These are phyloP conservation scores for Drosophila ohnishii DNA, from an alignment of 1,140 invertebrate genomes.

Conservation along the genomic window DNA sequence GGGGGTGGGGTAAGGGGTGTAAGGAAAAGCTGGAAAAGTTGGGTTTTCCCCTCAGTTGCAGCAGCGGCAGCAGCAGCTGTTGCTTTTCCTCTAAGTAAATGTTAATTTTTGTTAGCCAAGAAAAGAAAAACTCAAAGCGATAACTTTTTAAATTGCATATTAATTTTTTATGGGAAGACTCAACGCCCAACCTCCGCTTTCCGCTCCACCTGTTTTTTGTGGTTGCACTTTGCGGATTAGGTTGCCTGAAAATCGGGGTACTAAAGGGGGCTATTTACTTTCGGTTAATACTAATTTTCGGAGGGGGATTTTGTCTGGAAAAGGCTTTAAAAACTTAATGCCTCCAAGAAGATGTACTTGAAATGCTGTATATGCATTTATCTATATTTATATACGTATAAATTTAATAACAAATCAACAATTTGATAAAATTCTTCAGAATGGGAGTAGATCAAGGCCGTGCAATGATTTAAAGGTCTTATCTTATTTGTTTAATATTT, in stretches of 20 bases:
- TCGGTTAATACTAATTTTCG: constrained; percentile 32
- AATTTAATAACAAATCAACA: background rate
- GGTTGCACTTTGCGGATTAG: constrained; percentile 51
- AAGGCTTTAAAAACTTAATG: constrained; percentile 6
- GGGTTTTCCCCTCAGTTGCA: constrained; percentile 7
- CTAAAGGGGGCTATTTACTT: constrained; percentile 8
- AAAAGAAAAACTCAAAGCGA: constrained; percentile 48
- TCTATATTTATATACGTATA: background rate
- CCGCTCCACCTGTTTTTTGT: constrained; percentile 18
- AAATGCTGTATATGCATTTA: background rate
- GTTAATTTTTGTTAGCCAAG: constrained; percentile 50
- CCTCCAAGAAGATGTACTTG: background rate
- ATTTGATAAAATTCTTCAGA: background rate
- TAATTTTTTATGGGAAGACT: constrained; percentile 63
- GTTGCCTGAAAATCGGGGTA: constrained; percentile 3
- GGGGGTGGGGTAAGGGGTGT: background rate
- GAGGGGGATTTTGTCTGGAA: constrained; percentile 4
- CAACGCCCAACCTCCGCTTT: background rate
- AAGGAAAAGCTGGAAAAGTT: constrained; percentile 33
- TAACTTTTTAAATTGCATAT: constrained; percentile 74
- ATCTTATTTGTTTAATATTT: background rate
- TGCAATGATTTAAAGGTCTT: background rate
- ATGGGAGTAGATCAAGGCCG: too few relatives aligned
- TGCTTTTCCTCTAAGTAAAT: constrained; percentile 58
- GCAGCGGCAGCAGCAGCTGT: constrained; percentile 47